A percentile compares a stretch with the other conserved stretches of the same genome.
Evolutionary conservation across 2,113 vertebrate species (phyloP).

Genomic region (Zosterops japonicus): DNA sequence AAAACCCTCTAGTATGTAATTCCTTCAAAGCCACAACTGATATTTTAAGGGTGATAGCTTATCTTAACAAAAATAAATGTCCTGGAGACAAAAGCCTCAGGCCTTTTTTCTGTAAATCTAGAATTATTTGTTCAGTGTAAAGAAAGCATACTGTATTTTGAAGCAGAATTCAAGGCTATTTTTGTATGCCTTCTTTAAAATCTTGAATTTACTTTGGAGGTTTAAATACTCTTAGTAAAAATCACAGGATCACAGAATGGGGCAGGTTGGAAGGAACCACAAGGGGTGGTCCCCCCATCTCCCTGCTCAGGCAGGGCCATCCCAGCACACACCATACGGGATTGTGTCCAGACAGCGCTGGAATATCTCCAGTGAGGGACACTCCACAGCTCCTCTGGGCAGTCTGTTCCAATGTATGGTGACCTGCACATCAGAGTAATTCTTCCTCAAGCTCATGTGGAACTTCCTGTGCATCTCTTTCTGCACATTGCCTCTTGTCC

Average conservation of each 20-base stretch:
- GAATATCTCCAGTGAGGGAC: background rate
- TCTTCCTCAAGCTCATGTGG: rapidly evolving
- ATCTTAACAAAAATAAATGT: background rate
- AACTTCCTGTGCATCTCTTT: background rate
- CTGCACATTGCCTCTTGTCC: background rate
- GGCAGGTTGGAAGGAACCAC: background rate
- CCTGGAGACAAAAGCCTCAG: background rate
- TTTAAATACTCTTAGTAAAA: background rate
- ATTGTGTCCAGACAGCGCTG: background rate
- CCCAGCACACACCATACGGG: too few species aligned
- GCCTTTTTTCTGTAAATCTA: background rate
- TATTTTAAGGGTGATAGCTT: background rate
- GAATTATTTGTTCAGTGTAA: background rate
- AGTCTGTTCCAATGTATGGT: background rate
- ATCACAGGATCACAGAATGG: background rate
- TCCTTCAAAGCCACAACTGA: background rate
- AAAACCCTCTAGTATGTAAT: background rate
- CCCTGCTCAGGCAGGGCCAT: background rate
- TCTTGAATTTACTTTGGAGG: background rate
- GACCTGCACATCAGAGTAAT: background rate
- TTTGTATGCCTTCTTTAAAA: background rate
- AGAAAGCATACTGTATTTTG: background rate
- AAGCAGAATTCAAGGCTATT: background rate
- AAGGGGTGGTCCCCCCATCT: background rate
- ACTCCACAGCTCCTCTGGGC: background rate